These are phyloP conservation scores for Diglossa cyanea DNA, from an alignment of 2,797 vertebrate genomes.

Conservation along the genomic window DNA sequence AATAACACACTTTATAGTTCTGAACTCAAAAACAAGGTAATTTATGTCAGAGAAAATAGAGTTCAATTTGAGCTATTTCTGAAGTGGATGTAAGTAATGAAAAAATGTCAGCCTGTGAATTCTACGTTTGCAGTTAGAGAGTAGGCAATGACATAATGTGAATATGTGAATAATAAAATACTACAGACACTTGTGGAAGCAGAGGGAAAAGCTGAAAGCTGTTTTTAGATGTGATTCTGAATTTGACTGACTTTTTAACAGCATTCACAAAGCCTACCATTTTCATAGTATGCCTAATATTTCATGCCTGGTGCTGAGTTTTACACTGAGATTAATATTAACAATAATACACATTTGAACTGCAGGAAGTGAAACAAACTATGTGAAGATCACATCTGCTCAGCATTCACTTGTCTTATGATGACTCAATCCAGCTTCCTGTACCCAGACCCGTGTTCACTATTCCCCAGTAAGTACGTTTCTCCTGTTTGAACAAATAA, in stretches of 20 bases:
- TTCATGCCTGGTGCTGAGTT: not conserved
- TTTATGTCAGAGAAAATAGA: not conserved
- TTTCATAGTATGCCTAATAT: slow-evolving; percentile 28
- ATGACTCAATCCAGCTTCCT: not conserved
- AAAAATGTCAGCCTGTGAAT: not conserved
- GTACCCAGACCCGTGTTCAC: not conserved
- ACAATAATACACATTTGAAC: not conserved
- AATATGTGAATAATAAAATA: not conserved
- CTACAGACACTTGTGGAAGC: not conserved
- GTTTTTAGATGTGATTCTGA: not conserved
- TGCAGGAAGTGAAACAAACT: not conserved
- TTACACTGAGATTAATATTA: not conserved
- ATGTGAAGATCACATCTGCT: not conserved
- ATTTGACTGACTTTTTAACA: slow-evolving; percentile 30
- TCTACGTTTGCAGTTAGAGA: not conserved
- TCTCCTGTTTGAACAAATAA: not conserved
- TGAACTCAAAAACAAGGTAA: not conserved
- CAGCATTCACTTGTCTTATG: not conserved
- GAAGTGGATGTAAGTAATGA: not conserved
- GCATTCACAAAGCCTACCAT: not conserved
- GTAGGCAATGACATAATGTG: not conserved
- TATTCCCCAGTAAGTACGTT: not conserved
- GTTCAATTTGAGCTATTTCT: not conserved
- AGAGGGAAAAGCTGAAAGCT: not conserved
- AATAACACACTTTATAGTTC: not conserved